Evolutionary conservation across 2,888 invertebrate species (phyloP), one percentile per base, ranked within the genome.

Genomic region (Spisula solida): DNA sequence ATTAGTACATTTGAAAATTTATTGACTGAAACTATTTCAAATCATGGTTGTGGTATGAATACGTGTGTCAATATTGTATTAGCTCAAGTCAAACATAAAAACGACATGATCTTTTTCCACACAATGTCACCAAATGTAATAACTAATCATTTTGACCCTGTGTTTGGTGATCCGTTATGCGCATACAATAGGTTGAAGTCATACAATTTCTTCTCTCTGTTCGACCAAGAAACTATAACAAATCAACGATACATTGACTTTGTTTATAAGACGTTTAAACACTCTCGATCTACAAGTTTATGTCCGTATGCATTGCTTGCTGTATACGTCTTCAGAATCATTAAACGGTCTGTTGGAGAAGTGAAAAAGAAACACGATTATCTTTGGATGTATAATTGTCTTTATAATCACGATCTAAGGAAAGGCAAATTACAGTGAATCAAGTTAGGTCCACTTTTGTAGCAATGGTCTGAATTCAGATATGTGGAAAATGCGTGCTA

Each of bases 301-400:
- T 82, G 82, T 41, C 82, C 82, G 8, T 82, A 82, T 41, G 29
- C 82, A 0, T 29, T 82, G n/a, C 82, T 82, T 0, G 56, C 56
- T 0, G 82, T 60, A n/a, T 66, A 66, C 66, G 66, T 60, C 1
- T 82, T 12, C n/a, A 34, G 60, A 41, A 60, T 82, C 5, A 66
- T 82, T 47, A 47, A 16, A 8, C 31, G 66, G 4, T 66, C 82
- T 10, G 14, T 82, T 41, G 82, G 82, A 31, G 34, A 82, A 56
- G 34, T 47, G n/a, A 82, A 82, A 47, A 82, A 82, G 82, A 82
- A 82, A 66, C 82, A 82, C 14, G 82, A 66, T 47, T 66, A n/a
- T 82, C 41, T 82, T 29, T 82, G 82, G 82, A 82, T 82, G 82
- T 82, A 66, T 41, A 82, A 82, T 56, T 66, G 66, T 47, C 16